A percentile compares a stretch with the other conserved stretches of the same genome.
These are phyloP conservation scores for Thamnophis elegans DNA, from an alignment of 2,797 vertebrate species.

Conservation along the genomic window DNA sequence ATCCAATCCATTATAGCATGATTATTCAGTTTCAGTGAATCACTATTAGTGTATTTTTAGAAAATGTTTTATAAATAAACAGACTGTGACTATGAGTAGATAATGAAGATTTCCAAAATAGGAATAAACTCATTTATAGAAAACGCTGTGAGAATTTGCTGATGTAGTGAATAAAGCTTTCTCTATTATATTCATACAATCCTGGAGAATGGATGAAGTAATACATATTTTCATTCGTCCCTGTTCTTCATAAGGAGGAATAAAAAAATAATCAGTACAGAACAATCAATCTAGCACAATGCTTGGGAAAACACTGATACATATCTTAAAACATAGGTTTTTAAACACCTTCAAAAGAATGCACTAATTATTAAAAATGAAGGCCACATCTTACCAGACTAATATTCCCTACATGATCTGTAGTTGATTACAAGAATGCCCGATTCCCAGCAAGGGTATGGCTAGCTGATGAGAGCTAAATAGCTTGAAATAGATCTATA, in stretches of 20 bases:
- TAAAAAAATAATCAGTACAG: neutral
- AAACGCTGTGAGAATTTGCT: neutral
- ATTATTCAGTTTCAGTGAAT: neutral
- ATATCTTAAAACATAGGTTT: neutral
- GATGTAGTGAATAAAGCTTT: neutral
- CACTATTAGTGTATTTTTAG: neutral
- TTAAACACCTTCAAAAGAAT: neutral
- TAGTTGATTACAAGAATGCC: neutral
- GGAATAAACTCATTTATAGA: neutral
- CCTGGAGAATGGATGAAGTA: neutral
- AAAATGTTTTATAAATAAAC: neutral
- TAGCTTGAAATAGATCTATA: no score
- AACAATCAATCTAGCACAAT: neutral
- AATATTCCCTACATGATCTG: neutral
- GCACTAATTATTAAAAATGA: neutral
- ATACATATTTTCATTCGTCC: neutral
- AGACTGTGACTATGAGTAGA: neutral
- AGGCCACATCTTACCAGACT: neutral
- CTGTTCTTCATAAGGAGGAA: neutral
- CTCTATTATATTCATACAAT: neutral
- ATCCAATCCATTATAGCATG: neutral
- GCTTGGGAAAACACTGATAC: neutral
- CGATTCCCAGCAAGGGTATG: no score
- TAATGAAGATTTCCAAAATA: neutral
- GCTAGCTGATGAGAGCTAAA: no score